Percentiles rank a stretch among this genome's conserved stretches.
Evolutionary conservation across 1,140 invertebrate species (phyloP).

Genomic region (Procambarus virginalis): DNA sequence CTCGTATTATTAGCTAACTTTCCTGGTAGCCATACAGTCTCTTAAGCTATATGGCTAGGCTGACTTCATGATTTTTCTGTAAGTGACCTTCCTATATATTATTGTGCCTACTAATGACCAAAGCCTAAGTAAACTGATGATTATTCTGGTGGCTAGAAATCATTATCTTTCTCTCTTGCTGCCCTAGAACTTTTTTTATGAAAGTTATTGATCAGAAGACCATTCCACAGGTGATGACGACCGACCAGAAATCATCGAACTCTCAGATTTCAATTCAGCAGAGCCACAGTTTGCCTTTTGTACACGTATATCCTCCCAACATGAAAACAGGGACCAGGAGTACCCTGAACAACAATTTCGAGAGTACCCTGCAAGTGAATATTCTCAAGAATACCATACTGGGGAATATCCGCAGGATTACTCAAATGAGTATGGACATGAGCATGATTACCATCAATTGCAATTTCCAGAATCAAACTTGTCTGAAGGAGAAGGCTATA

Average conservation of each 20-base stretch:
- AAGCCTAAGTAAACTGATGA: neutral
- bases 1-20: too few relatives aligned
- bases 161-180: neutral
- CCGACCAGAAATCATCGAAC: constrained; percentile 61
- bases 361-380: constrained; percentile 7
- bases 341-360: constrained; percentile 16
- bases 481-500: constrained; percentile 42
- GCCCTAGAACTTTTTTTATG: neutral
- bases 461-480: constrained; percentile 54
- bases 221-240: constrained; percentile 58
- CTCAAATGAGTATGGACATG: constrained; percentile 35
- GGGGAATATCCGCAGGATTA: constrained; percentile 40
- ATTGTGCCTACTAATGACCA: neutral
- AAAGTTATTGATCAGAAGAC: neutral
- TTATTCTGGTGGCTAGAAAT: neutral
- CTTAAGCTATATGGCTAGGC: too few relatives aligned
- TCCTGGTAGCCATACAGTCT: too few relatives aligned
- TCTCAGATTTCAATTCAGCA: constrained; percentile 53
- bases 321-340: constrained; percentile 17
- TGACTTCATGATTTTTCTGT: too few relatives aligned
- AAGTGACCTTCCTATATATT: neutral
- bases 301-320: neutral
- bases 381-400: constrained; percentile 30
- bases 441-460: constrained; percentile 57
- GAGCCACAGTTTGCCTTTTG: constrained; percentile 45